Evolutionary conservation across 2,888 invertebrate species (phyloP).

Genomic region (Pterostichus madidus): DNA sequence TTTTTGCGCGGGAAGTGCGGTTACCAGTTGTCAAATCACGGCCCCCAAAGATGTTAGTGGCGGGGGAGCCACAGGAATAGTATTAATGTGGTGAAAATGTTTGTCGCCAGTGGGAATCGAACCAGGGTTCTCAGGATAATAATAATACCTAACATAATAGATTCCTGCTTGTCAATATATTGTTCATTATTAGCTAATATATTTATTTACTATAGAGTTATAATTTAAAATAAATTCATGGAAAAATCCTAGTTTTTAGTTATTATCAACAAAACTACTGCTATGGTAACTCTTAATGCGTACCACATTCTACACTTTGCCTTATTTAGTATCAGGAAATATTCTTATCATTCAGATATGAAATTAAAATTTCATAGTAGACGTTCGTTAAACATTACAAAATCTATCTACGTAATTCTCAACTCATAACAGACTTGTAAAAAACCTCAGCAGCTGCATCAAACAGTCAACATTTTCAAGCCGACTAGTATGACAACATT

Average conservation of each 20-base stretch:
- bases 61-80: no score
- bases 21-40: no score
- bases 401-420: not conserved
- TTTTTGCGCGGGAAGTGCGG: no score
- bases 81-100: no score
- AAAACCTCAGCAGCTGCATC: not conserved
- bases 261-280: constrained; percentile 3
- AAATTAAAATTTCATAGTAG: not conserved
- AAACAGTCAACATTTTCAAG: not conserved
- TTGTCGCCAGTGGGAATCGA: no score
- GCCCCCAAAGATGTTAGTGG: no score
- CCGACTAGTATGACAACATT: constrained; percentile 21
- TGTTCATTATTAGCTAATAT: not conserved
- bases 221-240: constrained; percentile 3
- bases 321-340: no score
- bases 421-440: no score
- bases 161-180: not conserved
- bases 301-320: no score
- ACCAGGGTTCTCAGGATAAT: no score
- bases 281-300: not conserved
- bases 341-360: constrained; percentile 3
- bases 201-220: no score
- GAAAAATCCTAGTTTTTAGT: not conserved
- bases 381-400: not conserved
- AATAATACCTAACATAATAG: no score